Evolutionary conservation across 2,797 vertebrate genomes (phyloP).

Genomic region (Corythornis leucogaster): DNA sequence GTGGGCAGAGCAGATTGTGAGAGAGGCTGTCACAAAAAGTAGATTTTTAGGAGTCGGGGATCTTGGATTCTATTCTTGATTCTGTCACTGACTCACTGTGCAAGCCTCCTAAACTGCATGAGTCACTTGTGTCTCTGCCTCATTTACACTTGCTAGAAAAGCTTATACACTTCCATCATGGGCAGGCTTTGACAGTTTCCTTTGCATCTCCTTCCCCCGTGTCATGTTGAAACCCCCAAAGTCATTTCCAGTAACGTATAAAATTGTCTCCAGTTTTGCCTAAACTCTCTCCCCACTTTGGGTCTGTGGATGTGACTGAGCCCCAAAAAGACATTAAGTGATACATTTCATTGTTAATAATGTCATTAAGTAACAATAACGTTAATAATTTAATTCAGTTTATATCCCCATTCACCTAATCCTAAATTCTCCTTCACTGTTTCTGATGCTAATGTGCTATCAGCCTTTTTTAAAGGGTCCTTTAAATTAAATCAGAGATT

Average conservation of each 20-base stretch:
- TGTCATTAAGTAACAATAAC: not conserved
- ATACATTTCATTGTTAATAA: not conserved
- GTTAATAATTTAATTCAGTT: not conserved
- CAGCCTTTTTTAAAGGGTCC: not conserved
- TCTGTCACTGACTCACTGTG: slow-evolving; percentile 18
- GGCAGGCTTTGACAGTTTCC: not conserved
- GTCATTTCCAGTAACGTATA: not conserved
- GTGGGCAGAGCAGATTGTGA: not conserved
- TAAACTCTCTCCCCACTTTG: not conserved
- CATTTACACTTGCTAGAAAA: slow-evolving; percentile 18
- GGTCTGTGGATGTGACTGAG: not conserved
- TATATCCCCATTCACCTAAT: not conserved
- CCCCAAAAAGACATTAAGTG: not conserved
- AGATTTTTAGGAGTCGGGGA: not conserved
- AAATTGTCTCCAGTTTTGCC: not conserved
- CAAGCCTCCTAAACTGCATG: not conserved
- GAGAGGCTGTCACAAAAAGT: not conserved
- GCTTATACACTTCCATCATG: not conserved
- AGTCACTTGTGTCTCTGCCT: slow-evolving; percentile 35
- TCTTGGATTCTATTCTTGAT: slow-evolving; percentile 29
- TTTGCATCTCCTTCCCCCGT: not conserved
- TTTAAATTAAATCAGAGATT: not conserved
- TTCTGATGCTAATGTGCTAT: not conserved
- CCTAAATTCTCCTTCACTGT: not conserved
- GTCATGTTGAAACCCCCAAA: not conserved